These are phyloP conservation scores for Trachelus iudaicus DNA, from an alignment of 2,888 invertebrate genomes.

Conservation along the genomic window DNA sequence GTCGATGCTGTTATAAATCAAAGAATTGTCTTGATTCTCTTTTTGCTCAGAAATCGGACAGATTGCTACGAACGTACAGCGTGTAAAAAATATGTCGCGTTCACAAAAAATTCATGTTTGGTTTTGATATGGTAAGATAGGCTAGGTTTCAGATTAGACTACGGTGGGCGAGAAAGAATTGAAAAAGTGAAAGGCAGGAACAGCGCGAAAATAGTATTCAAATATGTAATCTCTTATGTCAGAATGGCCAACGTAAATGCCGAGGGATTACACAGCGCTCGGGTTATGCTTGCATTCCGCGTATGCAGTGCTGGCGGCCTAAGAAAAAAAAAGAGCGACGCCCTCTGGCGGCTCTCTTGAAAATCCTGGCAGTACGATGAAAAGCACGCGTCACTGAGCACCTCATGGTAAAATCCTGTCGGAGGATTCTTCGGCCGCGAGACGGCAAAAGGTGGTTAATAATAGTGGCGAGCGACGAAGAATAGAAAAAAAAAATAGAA, in stretches of 20 bases:
- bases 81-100: neutral
- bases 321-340: too few relatives aligned
- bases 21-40: neutral
- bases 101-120: neutral
- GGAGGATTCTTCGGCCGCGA: neutral
- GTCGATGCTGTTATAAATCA: neutral
- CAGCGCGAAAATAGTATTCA: neutral
- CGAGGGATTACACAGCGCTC: neutral
- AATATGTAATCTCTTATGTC: neutral
- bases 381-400: neutral
- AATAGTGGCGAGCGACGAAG: neutral
- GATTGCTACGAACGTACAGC: neutral
- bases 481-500: neutral
- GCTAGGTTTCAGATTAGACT: neutral
- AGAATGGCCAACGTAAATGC: neutral
- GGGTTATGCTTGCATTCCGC: neutral
- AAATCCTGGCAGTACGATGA: neutral
- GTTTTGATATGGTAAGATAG: neutral
- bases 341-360: neutral
- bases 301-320: neutral
- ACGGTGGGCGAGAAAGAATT: neutral
- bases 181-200: neutral
- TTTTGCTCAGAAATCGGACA: neutral
- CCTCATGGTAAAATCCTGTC: neutral
- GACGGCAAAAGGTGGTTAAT: neutral